A percentile compares a stretch with the other conserved stretches of the same genome.
Conservation (phyloP, 2,113 vertebrate genomes). For the Brachyistius frenatus region DNA sequence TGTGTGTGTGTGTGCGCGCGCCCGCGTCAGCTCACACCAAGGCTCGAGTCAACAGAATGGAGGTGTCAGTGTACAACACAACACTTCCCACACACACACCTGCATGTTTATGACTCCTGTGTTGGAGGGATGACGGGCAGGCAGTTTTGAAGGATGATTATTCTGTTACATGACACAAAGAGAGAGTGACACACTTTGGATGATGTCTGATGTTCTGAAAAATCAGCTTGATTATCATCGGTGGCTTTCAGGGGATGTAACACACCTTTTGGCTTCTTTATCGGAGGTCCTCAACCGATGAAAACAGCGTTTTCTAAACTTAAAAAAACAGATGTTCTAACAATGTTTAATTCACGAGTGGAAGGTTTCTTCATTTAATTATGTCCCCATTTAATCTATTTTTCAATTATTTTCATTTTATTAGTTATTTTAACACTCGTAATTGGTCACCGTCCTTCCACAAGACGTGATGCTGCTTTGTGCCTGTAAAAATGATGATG, state of each 20-base stretch:
- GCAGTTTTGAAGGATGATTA: constrained; percentile 19
- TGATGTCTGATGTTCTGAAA: neutral
- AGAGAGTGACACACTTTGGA: neutral
- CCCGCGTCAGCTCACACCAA: constrained; percentile 59
- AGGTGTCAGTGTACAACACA: constrained; percentile 60
- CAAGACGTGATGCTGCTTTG: no score
- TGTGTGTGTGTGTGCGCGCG: constrained; percentile 15
- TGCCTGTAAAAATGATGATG: no score
- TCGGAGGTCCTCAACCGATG: neutral
- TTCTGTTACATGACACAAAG: neutral
- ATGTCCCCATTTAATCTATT: neutral
- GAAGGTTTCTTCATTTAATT: neutral
- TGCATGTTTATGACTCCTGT: constrained; percentile 61
- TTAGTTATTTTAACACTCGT: no score
- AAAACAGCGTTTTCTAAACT: constrained; percentile 13
- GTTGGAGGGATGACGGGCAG: constrained; percentile 16
- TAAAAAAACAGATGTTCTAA: neutral
- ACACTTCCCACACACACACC: constrained; percentile 65
- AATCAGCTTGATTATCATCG: neutral
- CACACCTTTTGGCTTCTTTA: neutral
- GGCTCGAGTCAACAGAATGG: constrained; percentile 64
- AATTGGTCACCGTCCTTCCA: neutral
- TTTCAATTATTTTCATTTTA: no score
- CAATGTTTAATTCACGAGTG: neutral
- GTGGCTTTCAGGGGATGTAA: neutral